Base-by-base conservation (phyloP, 1,140 invertebrate species). In the Saccostrea glomerata region DNA sequence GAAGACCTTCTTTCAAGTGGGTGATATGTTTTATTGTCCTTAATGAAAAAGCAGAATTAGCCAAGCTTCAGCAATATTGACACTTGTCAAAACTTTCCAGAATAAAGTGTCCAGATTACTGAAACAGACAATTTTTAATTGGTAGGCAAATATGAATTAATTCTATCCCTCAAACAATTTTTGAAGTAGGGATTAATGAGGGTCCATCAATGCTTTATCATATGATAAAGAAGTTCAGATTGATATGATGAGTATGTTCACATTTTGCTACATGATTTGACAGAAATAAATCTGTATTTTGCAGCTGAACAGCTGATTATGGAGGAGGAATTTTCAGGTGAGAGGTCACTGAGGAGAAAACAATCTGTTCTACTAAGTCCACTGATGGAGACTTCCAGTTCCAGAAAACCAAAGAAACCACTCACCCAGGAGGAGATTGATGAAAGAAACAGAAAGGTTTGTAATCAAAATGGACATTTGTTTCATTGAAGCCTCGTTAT, bases 391-490 rank as follows among this genome's bases (percentile, higher is more conserved):
- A 66, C 86, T 20, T 20, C 82, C 3, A 87, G 84, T 23, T 25
- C 82, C 3, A 87, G 84, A 63, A 47, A 23, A n/a, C 25, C 25
- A 25, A 87, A 93, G 47, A 94, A 91, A 86, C 91, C 90, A 60
- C 87, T 95, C 36, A 94, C 93, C 15, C 90, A 92, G 54, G 94
- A 94, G 87, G 91, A 94, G 89, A 87, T 94, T 15, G 94, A 94
- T 63, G 93, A 92, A 55, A 90, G 93, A 60, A 91, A 89, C 13
- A 91, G 86, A 84, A 94, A 94, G 92, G 94, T 94, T 25, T 82
- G 25, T 13, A 1, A 36, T 82, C 7, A 82, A 47, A 36, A 36
- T 0, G 30, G 30, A 36, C 2, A 3, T 47, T 47, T 47, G 47
- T 47, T 1, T 47, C 47, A 47, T 1, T 47, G 47, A 47, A 47